These are phyloP conservation scores for Tapirus indicus DNA, from an alignment of 2,797 vertebrate genomes.

Conservation along the genomic window DNA sequence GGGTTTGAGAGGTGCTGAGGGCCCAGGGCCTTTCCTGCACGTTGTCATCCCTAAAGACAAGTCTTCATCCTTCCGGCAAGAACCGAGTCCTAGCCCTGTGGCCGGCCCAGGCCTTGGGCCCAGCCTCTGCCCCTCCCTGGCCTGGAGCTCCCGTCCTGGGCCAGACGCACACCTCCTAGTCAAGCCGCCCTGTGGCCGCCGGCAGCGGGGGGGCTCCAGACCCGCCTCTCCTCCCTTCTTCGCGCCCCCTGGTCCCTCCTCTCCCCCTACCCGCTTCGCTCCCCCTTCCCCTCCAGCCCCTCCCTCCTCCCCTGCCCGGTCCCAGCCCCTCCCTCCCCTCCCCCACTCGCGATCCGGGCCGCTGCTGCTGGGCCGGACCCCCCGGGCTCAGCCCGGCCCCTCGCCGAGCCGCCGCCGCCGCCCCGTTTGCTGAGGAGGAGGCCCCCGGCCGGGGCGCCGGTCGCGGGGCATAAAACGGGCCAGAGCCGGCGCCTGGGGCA, in stretches of 20 bases:
- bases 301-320: constrained; percentile 77
- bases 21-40: not conserved
- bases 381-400: constrained; percentile 79
- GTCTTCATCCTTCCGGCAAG: constrained; percentile 49
- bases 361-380: constrained; percentile 77
- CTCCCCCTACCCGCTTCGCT: constrained; percentile 19
- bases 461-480: constrained; percentile 80
- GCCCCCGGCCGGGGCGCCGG: constrained; percentile 71
- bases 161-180: constrained; percentile 48
- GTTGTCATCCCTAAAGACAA: constrained; percentile 45
- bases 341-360: constrained; percentile 77
- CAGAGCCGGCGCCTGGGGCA: constrained; percentile 66
- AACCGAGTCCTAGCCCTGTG: not conserved
- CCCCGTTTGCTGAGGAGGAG: constrained; percentile 82
- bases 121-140: constrained; percentile 62
- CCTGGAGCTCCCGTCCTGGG: constrained; percentile 48
- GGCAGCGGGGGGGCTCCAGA: constrained; percentile 57
- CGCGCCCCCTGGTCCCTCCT: constrained; percentile 72
- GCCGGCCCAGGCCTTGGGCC: constrained; percentile 62
- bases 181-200: constrained; percentile 6
- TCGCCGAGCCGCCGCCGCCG: constrained; percentile 78
- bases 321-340: constrained; percentile 78
- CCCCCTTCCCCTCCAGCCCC: constrained; percentile 58
- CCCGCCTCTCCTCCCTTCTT: constrained; percentile 73
- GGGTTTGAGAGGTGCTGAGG: constrained; percentile 5